Conservation (phyloP, 1,140 invertebrate species). For the Drosophila pallidifrons region DNA sequence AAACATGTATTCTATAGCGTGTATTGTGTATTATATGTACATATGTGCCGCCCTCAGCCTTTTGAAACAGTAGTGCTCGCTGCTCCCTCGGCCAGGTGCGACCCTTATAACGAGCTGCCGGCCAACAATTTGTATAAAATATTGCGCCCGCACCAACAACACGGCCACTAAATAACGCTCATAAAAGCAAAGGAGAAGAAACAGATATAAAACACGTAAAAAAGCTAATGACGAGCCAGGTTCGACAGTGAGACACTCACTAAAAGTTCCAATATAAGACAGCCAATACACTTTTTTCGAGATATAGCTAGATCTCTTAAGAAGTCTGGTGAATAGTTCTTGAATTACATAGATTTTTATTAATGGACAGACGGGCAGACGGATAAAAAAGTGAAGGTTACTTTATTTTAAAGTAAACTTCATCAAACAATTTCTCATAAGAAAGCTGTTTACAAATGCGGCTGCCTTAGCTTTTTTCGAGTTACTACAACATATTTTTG, state of each 20-base stretch:
- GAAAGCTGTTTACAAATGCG: too few species aligned
- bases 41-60: slow-evolving; percentile 18
- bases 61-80: slow-evolving; percentile 12
- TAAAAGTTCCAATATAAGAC: neutral
- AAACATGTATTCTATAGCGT: neutral
- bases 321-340: too few species aligned
- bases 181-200: slow-evolving; percentile 8
- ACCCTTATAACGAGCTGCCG: slow-evolving; percentile 69
- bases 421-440: too few species aligned
- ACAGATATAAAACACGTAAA: neutral
- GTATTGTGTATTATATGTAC: neutral
- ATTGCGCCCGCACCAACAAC: slow-evolving; percentile 67
- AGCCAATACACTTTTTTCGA: neutral
- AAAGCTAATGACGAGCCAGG: slow-evolving; percentile 2
- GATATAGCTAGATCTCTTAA: neutral
- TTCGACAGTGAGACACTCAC: neutral
- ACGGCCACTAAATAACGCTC: slow-evolving; percentile 55
- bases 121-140: slow-evolving; percentile 79
- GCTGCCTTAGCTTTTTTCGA: neutral
- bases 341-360: too few species aligned
- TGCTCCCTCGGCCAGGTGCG: slow-evolving; percentile 64
- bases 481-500: neutral
- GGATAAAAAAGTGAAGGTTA: too few species aligned
- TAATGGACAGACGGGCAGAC: too few species aligned
- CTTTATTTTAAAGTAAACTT: too few species aligned